These are phyloP conservation scores for Drosophila monieri DNA, from an alignment of 2,888 invertebrate genomes.

Conservation along the genomic window DNA sequence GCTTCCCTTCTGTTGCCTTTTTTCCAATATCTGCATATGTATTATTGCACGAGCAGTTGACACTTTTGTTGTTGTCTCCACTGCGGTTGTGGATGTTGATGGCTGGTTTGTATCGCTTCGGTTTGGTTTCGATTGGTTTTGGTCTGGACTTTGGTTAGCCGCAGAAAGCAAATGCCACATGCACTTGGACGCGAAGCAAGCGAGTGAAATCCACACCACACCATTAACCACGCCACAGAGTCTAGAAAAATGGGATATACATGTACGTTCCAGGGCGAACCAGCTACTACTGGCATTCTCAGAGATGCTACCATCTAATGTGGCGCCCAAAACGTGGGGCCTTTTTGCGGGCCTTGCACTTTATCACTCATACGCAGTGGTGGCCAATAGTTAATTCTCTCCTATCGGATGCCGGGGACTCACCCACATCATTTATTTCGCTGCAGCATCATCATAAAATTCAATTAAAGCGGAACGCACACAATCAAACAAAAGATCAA, in stretches of 20 bases:
- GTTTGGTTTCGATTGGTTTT: slow-evolving; percentile 6
- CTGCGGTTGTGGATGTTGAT: slow-evolving; percentile 39
- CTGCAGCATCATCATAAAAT: slow-evolving; percentile 71
- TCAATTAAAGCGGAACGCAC: slow-evolving; percentile 77
- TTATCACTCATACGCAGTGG: not conserved
- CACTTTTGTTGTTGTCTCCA: slow-evolving; percentile 39
- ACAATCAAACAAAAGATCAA: slow-evolving; percentile 80
- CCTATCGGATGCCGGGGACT: not conserved
- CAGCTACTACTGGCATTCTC: no score
- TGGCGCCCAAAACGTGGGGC: not conserved
- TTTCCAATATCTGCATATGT: slow-evolving; percentile 22
- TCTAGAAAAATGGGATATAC: not conserved
- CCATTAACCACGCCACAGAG: not conserved
- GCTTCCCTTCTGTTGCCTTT: slow-evolving; percentile 2
- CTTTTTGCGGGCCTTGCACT: not conserved
- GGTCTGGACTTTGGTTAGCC: slow-evolving; percentile 1
- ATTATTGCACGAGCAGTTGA: slow-evolving; percentile 22
- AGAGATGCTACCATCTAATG: not conserved
- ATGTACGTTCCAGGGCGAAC: not conserved
- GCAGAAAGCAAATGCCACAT: slow-evolving; percentile 2
- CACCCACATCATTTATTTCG: slow-evolving; percentile 4
- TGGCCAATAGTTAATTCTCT: not conserved
- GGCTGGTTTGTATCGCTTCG: slow-evolving; percentile 17
- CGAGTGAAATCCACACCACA: not conserved
- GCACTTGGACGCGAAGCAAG: not conserved